phyloP scores from a whole-genome alignment of 2,113 vertebrate genomes.

The Nesogale talazaci region DNA sequence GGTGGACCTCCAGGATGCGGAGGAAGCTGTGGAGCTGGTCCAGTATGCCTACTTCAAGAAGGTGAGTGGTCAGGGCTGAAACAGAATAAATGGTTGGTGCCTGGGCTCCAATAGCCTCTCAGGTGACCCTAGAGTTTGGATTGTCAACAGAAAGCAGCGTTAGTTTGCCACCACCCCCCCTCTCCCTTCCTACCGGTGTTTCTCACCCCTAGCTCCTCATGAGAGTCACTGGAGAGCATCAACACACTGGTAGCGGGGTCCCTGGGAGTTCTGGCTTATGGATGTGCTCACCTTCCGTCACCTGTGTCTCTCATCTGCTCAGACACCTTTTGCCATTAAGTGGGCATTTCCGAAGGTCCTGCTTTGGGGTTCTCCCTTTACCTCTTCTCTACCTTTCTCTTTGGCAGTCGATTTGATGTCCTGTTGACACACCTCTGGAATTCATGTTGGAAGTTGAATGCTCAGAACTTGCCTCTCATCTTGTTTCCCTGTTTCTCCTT shows the following conservation, averaged over 20 bases:
- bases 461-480: neutral
- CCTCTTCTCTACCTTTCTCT: neutral
- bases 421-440: neutral
- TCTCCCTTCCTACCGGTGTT: neutral
- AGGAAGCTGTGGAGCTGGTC: constrained; percentile 95
- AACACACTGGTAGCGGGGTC: neutral
- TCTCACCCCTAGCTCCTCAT: neutral
- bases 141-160: neutral
- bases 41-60: constrained; percentile 99
- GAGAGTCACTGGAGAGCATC: neutral
- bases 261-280: neutral
- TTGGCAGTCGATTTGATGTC: neutral
- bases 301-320: neutral
- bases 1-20: constrained; percentile 93
- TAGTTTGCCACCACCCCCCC: neutral
- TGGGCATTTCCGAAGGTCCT: neutral
- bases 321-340: neutral
- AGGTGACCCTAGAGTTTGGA: neutral
- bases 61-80: constrained; percentile 80
- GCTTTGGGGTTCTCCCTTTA: neutral
- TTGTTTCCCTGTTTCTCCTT: neutral
- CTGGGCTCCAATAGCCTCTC: neutral
- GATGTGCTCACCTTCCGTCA: neutral
- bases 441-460: neutral
- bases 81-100: neutral